Conservation (phyloP, 2,113 vertebrate species). For the Ahaetulla prasina region DNA sequence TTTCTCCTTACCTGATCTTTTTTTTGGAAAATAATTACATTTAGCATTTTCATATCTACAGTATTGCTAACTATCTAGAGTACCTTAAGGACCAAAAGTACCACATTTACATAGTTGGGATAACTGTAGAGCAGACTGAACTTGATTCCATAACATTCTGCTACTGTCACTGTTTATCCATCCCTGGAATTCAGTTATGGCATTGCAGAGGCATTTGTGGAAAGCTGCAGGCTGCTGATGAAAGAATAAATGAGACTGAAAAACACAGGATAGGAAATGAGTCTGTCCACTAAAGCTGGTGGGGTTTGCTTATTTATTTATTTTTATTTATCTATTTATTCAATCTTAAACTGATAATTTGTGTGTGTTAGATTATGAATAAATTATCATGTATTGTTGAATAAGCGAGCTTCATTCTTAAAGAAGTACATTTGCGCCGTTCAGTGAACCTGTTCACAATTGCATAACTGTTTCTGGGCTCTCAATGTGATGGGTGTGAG, state of each 20-base stretch:
- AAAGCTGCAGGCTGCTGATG: neutral
- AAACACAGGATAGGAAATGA: neutral
- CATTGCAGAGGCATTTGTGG: neutral
- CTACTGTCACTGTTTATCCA: neutral
- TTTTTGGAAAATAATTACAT: neutral
- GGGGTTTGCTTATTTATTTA: neutral
- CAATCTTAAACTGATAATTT: neutral
- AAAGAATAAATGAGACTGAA: neutral
- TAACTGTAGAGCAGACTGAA: neutral
- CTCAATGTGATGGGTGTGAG: neutral
- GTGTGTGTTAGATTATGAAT: neutral
- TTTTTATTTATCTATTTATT: no score
- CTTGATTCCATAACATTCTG: neutral
- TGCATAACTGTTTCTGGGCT: neutral
- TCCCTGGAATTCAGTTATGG: neutral
- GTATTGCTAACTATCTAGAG: neutral
- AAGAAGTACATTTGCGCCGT: neutral
- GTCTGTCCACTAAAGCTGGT: neutral
- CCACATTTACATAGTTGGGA: neutral
- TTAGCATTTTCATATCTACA: neutral
- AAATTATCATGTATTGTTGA: neutral
- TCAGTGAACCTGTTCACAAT: neutral
- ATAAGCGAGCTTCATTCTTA: neutral
- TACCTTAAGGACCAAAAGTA: neutral
- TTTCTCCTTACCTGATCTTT: neutral